Evolutionary conservation across 2,888 invertebrate species (phyloP).

Genomic region (Mesorhabditis spiculigera): DNA sequence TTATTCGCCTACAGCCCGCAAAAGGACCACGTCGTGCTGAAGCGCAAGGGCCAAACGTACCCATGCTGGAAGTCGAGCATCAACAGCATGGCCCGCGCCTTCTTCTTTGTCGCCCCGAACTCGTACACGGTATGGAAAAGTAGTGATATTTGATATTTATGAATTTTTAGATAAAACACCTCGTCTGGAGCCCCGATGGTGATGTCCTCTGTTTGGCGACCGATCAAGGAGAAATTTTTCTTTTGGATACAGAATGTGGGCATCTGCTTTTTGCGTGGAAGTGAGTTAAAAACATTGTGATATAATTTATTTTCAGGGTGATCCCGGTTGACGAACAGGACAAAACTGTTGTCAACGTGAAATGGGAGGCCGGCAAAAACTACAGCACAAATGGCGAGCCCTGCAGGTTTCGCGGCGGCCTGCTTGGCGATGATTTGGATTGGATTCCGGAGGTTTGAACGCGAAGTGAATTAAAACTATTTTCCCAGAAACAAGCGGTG

Average conservation of each 20-base stretch:
- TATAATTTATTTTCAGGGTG: not conserved
- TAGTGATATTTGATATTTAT: not conserved
- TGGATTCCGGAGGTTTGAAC: not conserved
- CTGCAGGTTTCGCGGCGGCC: not conserved
- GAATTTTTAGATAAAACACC: slow-evolving; percentile 2
- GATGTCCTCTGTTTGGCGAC: not conserved
- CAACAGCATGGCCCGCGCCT: not conserved
- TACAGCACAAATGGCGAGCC: too few relatives aligned
- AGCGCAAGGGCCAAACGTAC: not conserved
- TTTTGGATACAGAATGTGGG: not conserved
- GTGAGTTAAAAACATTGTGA: not conserved
- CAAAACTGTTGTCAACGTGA: not conserved
- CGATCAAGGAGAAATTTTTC: not conserved
- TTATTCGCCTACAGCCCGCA: not conserved
- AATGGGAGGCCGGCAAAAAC: not conserved
- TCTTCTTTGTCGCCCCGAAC: not conserved
- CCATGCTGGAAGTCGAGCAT: not conserved
- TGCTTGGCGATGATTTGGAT: not conserved
- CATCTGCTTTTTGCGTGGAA: not conserved
- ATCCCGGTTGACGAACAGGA: not conserved
- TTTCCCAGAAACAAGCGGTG: not conserved
- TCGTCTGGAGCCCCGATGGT: slow-evolving; percentile 1
- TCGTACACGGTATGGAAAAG: not conserved
- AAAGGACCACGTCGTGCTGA: not conserved
- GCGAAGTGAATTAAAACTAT: not conserved